These are phyloP conservation scores for Sinocyclocheilus rhinocerous DNA, from an alignment of 2,113 vertebrate species.

Conservation along the genomic window DNA sequence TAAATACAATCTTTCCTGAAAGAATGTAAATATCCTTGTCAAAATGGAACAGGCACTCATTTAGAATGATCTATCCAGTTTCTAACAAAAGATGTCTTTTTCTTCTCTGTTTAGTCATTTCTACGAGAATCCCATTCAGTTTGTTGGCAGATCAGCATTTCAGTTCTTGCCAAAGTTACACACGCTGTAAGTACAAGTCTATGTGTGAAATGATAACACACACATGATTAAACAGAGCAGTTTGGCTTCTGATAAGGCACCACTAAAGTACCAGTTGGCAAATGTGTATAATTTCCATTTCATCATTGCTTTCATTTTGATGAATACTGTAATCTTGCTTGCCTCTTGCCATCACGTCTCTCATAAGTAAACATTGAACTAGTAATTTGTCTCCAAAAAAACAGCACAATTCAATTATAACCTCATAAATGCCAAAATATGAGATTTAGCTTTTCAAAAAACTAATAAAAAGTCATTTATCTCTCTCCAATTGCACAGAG, in stretches of 20 bases:
- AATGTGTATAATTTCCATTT: conserved; percentile 37
- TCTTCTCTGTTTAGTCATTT: conserved; percentile 82
- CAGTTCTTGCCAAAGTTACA: conserved; percentile 92
- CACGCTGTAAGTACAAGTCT: conserved; percentile 86
- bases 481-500: conserved; percentile 6
- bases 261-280: conserved; percentile 23
- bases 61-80: background rate
- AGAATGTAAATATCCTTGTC: background rate
- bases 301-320: conserved; percentile 31
- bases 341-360: conserved; percentile 27
- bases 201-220: conserved; percentile 23
- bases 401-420: conserved; percentile 35
- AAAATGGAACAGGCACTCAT: background rate
- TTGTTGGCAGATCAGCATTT: conserved; percentile 92
- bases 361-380: conserved; percentile 30
- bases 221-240: conserved; percentile 22
- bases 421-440: conserved; percentile 24
- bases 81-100: conserved; percentile 1
- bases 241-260: conserved; percentile 27
- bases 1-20: background rate
- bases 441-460: conserved; percentile 24
- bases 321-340: conserved; percentile 25
- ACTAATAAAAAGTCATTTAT: conserved; percentile 5
- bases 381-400: conserved; percentile 37
- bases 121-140: conserved; percentile 97